Conservation (phyloP, 64 coral and sea anemone species). For the Astreopora myriophthalma region DNA sequence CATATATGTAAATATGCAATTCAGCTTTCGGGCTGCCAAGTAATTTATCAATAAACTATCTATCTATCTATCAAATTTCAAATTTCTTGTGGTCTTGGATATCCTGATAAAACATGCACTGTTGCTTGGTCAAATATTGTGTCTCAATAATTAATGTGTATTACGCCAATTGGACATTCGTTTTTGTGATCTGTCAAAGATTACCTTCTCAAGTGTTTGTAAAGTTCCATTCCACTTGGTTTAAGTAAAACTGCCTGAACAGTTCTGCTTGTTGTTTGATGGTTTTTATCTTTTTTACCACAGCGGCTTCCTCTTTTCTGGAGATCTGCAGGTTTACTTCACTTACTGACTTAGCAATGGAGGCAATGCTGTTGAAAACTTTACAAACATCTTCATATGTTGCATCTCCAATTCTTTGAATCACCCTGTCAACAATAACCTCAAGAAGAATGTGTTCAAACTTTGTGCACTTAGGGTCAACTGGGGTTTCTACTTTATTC, state of each 20-base stretch:
- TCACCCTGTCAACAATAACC: slow-evolving; percentile 29
- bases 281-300: slow-evolving; percentile 6
- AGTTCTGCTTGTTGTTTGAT: slow-evolving; percentile 51
- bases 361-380: slow-evolving; percentile 35
- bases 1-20: no score
- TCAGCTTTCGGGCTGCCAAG: no score
- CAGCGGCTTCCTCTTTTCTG: background rate
- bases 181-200: no score
- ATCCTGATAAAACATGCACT: no score
- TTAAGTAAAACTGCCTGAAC: slow-evolving; percentile 54
- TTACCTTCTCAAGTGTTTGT: background rate
- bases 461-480: slow-evolving; percentile 25
- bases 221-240: slow-evolving; percentile 46
- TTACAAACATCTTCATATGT: slow-evolving; percentile 7
- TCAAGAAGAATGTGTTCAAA: slow-evolving; percentile 43
- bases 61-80: no score
- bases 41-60: no score
- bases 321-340: background rate
- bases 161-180: no score
- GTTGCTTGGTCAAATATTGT: no score
- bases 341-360: slow-evolving; percentile 8
- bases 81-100: no score
- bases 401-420: slow-evolving; percentile 1
- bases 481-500: slow-evolving; percentile 27
- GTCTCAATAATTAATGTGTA: no score